Base-by-base conservation (phyloP, 2,113 vertebrate genomes). In the Ochotona curzoniae region DNA sequence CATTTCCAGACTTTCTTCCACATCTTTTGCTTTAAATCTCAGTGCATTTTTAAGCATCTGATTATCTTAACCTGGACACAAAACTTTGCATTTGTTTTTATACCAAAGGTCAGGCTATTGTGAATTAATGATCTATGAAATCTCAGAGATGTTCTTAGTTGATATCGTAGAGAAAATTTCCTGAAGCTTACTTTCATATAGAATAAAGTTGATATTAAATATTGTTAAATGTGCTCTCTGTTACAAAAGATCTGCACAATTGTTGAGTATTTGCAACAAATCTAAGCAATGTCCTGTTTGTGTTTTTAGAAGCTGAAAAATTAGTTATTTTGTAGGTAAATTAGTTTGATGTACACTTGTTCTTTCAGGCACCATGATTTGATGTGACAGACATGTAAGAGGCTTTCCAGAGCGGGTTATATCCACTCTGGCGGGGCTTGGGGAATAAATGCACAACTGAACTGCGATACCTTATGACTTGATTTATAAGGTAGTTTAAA, bases 61-160 rank as follows among this genome's bases (percentile, higher is more conserved):
- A 71, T 23, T 61, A 73, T 64, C 35, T 79, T 76, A 81, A 64
- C 17, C 30, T 69, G 60, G 47, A 4, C 38, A 21, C 54, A 66
- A 80, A 17, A 21, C 3, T 89, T 90, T 93, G 85, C 32, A 54
- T 76, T 90, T 71, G 83, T 79, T 96, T 94, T 94, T 61, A 91
- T 54, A 47, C 2, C 12, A 57, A 30, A 44, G 14, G 14, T 78
- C 28, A 70, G 4, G 80, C 51, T 71, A 25, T 84, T 63, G 17
- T 79, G 10, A 86, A 54, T 75, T 64, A 54, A 30, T 70, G 5
- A 8, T 30, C 28, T 86, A n/a, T 18, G 18, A 57, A 18, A 57
- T 89, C 70, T 85, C 87, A 79, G 73, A 26, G 49, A 9, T 71
- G 5, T 13, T 28, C 67, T 23, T 92, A 21, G 15, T 91, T 93